Percentiles rank a stretch among this genome's conserved stretches.
phyloP scores from a whole-genome alignment of 1,140 invertebrate species.

The Helicoverpa zea region DNA sequence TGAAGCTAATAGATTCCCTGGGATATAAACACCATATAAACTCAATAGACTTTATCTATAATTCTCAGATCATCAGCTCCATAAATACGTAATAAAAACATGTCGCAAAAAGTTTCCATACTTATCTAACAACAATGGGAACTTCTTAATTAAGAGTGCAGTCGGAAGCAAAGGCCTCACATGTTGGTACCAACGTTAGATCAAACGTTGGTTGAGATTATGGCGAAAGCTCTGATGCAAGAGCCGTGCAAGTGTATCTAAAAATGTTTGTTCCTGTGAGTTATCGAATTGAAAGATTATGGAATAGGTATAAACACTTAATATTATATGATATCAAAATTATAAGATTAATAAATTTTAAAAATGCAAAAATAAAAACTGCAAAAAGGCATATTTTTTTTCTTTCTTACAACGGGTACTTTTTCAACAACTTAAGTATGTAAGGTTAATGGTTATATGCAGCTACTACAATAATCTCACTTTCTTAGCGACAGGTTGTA shows the following conservation, averaged over 20 bases:
- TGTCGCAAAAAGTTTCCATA: slow-evolving; percentile 37
- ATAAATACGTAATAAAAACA: slow-evolving; percentile 23
- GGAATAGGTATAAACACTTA: no score
- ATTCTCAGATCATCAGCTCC: slow-evolving; percentile 12
- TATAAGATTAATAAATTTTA: no score
- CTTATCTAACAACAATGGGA: slow-evolving; percentile 38
- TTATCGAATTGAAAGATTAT: not conserved
- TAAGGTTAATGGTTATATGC: no score
- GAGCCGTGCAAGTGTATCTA: no score
- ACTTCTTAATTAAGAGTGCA: slow-evolving; percentile 28
- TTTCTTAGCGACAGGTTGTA: not conserved
- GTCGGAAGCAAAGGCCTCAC: slow-evolving; percentile 23
- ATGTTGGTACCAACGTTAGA: slow-evolving; percentile 7
- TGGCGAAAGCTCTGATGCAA: slow-evolving; percentile 3
- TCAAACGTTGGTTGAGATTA: not conserved
- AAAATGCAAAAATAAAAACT: no score
- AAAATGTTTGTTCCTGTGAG: no score
- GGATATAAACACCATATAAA: not conserved
- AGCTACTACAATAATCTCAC: no score
- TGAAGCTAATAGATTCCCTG: not conserved
- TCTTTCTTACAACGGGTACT: no score
- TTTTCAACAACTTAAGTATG: no score
- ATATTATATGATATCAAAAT: no score
- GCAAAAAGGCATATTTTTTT: no score
- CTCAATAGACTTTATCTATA: not conserved